phyloP scores from a whole-genome alignment of 1,140 invertebrate genomes.

The Halotydeus destructor region DNA sequence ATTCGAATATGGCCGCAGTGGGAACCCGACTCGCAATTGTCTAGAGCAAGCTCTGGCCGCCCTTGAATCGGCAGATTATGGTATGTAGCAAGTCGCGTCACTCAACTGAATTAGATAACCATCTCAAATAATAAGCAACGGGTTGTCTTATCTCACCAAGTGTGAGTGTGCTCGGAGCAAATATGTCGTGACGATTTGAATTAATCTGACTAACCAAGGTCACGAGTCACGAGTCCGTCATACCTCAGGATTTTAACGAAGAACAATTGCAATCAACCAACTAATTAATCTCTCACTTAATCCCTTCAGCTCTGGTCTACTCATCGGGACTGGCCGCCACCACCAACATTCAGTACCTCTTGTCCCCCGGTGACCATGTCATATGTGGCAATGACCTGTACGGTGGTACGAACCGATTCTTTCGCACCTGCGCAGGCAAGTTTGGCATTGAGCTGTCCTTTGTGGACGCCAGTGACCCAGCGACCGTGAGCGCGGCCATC shows the following conservation, averaged over 20 bases:
- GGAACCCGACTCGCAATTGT: constrained; percentile 76
- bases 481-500: constrained; percentile 43
- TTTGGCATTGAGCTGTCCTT: constrained; percentile 51
- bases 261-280: no score
- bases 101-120: constrained; percentile 3
- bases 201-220: no score
- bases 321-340: constrained; percentile 74
- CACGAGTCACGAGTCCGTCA: no score
- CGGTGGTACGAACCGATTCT: constrained; percentile 58
- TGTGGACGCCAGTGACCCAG: constrained; percentile 51
- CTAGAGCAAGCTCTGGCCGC: constrained; percentile 73
- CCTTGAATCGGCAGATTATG: constrained; percentile 71
- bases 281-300: constrained; percentile 6
- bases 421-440: constrained; percentile 36
- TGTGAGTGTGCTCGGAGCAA: no score
- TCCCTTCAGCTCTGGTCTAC: constrained; percentile 40
- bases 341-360: constrained; percentile 40
- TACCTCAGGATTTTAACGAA: no score
- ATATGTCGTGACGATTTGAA: no score
- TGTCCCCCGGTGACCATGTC: constrained; percentile 71
- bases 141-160: no score
- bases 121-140: background rate
- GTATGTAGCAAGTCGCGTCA: constrained; percentile 22
- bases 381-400: constrained; percentile 83
- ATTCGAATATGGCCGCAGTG: constrained; percentile 77